Percentiles rank a stretch among this genome's conserved stretches.
phyloP scores from a whole-genome alignment of 2,888 invertebrate genomes.

The Bursaphelenchus okinawaensis region DNA sequence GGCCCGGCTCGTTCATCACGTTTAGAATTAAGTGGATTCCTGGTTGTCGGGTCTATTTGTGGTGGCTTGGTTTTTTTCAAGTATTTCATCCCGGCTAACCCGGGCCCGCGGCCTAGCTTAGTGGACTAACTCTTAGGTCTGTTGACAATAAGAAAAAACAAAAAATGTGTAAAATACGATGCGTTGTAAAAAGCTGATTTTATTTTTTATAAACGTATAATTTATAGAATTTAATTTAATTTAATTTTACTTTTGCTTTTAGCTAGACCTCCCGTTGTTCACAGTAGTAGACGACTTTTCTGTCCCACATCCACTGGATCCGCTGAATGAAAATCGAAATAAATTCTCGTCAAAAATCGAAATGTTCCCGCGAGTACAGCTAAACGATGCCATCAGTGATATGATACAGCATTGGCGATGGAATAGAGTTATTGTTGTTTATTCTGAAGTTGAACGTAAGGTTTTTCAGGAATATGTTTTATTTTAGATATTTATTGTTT shows the following conservation, averaged over 20 bases:
- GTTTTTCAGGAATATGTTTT: neutral
- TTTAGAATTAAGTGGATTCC: no score
- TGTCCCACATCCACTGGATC: neutral
- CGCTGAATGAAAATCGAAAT: neutral
- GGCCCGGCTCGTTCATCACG: no score
- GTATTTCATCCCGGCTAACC: no score
- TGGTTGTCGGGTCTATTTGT: no score
- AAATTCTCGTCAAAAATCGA: conserved; percentile 27
- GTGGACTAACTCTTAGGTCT: no score
- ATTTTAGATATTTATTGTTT: neutral
- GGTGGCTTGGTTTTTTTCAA: no score
- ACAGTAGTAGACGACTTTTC: conserved; percentile 45
- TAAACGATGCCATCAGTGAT: conserved; percentile 49
- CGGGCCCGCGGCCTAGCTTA: no score
- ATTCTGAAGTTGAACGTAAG: conserved; percentile 44
- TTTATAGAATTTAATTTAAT: no score
- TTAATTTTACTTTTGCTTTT: no score
- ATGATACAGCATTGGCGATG: conserved; percentile 53
- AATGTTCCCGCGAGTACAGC: conserved; percentile 50
- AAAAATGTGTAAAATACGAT: no score
- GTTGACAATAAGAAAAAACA: neutral
- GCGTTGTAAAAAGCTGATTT: no score
- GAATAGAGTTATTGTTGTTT: conserved; percentile 51
- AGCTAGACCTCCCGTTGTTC: conserved; percentile 49
- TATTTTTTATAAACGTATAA: no score